These are phyloP conservation scores for Ophiodon elongatus DNA, from an alignment of 2,113 vertebrate genomes.

Conservation along the genomic window DNA sequence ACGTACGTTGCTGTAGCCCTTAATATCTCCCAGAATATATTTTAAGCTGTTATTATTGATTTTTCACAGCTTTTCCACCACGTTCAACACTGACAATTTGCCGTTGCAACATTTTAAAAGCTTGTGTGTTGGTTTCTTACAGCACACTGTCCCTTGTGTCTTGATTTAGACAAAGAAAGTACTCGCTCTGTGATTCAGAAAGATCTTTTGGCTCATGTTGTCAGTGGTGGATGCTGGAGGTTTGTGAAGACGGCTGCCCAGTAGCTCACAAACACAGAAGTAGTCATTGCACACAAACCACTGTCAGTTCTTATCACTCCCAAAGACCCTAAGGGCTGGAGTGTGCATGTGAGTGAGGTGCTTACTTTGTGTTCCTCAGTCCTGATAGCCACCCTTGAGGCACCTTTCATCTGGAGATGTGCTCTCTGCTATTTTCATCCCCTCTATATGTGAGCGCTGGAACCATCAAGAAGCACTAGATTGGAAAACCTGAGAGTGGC, in stretches of 20 bases:
- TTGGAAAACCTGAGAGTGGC: constrained; percentile 79
- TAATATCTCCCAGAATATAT: constrained; percentile 32
- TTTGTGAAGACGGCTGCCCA: constrained; percentile 54
- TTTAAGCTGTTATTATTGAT: constrained; percentile 52
- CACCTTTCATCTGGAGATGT: constrained; percentile 77
- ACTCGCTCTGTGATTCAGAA: constrained; percentile 47
- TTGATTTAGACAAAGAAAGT: constrained; percentile 69
- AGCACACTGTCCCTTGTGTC: constrained; percentile 57
- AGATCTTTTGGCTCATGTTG: constrained; percentile 66
- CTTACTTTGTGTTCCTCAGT: constrained; percentile 78
- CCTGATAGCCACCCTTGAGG: constrained; percentile 82
- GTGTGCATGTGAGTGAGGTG: constrained; percentile 80
- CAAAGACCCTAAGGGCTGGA: constrained; percentile 69
- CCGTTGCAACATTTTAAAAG: constrained; percentile 48
- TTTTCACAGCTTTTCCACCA: constrained; percentile 10
- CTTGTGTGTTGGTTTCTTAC: constrained; percentile 15
- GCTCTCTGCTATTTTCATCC: constrained; percentile 77
- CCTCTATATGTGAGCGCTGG: constrained; percentile 66
- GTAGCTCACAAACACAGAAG: constrained; percentile 72
- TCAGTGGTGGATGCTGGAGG: constrained; percentile 53
- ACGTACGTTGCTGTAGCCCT: constrained; percentile 11
- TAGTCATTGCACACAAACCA: constrained; percentile 77
- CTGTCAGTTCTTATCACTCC: constrained; percentile 82
- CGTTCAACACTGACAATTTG: constrained; percentile 26
- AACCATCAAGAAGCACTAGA: constrained; percentile 78